Evolutionary conservation across 2,797 vertebrate genomes (phyloP).

Genomic region (Schizopygopsis pylzovi): DNA sequence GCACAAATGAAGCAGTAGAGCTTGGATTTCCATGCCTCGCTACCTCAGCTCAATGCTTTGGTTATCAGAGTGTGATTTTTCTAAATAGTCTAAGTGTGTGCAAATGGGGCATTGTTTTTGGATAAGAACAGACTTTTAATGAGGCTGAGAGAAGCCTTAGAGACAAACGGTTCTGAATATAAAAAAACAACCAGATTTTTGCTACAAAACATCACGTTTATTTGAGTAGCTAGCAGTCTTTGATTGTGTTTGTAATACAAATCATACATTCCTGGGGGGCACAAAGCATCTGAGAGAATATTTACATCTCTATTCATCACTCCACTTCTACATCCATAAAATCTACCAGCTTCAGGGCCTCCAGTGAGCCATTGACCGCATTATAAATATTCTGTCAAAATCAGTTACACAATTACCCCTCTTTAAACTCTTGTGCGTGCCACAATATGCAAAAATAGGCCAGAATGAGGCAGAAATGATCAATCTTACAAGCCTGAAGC

Average conservation of each 20-base stretch:
- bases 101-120: neutral
- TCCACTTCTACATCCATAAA: constrained; percentile 20
- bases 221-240: constrained; percentile 15
- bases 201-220: constrained; percentile 2
- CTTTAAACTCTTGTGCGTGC: constrained; percentile 25
- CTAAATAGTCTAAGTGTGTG: neutral
- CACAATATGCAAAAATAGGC: constrained; percentile 46
- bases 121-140: constrained; percentile 15
- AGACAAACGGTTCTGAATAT: neutral
- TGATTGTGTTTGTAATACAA: constrained; percentile 6
- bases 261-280: neutral
- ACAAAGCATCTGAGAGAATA: neutral
- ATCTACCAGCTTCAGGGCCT: constrained; percentile 28
- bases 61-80: neutral
- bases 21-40: neutral
- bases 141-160: neutral
- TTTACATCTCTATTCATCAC: constrained; percentile 35
- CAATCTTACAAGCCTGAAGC: constrained; percentile 37
- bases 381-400: constrained; percentile 51
- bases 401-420: constrained; percentile 52
- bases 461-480: constrained; percentile 51
- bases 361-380: constrained; percentile 19
- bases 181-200: neutral
- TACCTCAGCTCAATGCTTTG: constrained; percentile 6
- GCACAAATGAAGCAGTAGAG: neutral